Conservation (phyloP, 2,113 vertebrate genomes). For the zebrafish (Danio rerio) region DNA sequence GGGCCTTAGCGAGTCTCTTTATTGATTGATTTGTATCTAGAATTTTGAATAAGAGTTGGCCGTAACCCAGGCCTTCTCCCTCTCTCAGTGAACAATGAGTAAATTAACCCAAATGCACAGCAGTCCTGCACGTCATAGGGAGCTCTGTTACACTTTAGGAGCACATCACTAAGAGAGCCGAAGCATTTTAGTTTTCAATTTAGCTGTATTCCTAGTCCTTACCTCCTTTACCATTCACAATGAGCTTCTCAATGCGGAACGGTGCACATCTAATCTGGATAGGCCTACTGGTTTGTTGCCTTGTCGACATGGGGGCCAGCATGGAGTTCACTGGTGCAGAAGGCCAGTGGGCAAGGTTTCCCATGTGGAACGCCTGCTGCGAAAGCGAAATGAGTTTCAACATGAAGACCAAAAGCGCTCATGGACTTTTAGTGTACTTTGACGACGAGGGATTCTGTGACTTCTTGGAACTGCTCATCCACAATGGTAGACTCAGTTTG, state of each 20-base stretch:
- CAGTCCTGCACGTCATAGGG: constrained; percentile 34
- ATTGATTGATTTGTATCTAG: not conserved
- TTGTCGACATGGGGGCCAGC: constrained; percentile 85
- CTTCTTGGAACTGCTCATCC: constrained; percentile 96
- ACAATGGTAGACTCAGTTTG: constrained; percentile 90
- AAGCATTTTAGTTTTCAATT: constrained; percentile 34
- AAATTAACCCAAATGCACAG: constrained; percentile 40
- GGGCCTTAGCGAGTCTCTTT: not conserved
- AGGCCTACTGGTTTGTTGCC: constrained; percentile 84
- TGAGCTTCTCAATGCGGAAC: constrained; percentile 58
- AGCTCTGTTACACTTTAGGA: constrained; percentile 48
- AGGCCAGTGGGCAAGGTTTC: constrained; percentile 97
- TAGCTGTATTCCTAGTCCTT: constrained; percentile 16
- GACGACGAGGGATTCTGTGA: constrained; percentile 98
- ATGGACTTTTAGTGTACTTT: constrained; percentile 95
- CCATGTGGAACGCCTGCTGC: constrained; percentile 98
- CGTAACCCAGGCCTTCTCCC: constrained; percentile 32
- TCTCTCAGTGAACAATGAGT: constrained; percentile 46
- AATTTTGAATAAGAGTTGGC: constrained; percentile 22
- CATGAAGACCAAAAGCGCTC: constrained; percentile 95
- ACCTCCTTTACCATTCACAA: constrained; percentile 51
- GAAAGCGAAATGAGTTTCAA: constrained; percentile 99
- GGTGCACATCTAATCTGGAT: constrained; percentile 83
- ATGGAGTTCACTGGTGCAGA: constrained; percentile 95
- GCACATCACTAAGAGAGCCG: constrained; percentile 14